Conservation (phyloP, 2,888 invertebrate genomes). For the Neria commutata region DNA sequence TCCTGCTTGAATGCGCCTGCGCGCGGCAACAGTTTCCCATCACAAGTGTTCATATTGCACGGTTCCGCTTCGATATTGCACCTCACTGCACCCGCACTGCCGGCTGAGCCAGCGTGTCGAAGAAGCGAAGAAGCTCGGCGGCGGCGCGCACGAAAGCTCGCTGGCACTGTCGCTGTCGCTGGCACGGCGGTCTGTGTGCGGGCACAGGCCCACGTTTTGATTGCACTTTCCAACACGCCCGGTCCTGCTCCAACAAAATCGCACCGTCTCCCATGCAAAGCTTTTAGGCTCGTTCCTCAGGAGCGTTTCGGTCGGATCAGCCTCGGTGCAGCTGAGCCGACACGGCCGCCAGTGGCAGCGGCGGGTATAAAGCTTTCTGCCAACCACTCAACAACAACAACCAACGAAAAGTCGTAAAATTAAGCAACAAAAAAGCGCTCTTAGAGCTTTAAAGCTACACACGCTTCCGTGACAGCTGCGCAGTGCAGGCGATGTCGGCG, state of each 20-base stretch:
- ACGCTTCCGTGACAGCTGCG: background rate
- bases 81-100: no score
- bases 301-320: no score
- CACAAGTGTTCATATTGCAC: no score
- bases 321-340: no score
- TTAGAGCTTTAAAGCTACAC: slow-evolving; percentile 43
- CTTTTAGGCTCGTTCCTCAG: slow-evolving; percentile 31
- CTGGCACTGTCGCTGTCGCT: no score
- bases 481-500: background rate
- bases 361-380: slow-evolving; percentile 34
- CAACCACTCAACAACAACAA: slow-evolving; percentile 20
- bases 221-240: slow-evolving; percentile 47
- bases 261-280: slow-evolving; percentile 18
- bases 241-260: slow-evolving; percentile 33
- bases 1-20: no score
- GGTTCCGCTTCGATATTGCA: no score
- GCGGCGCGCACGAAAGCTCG: no score
- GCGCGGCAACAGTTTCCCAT: background rate
- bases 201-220: no score
- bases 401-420: background rate
- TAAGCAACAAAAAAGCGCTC: slow-evolving; percentile 31
- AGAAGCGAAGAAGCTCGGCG: no score
- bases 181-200: no score
- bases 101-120: no score
- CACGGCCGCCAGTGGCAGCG: slow-evolving; percentile 12